These are phyloP conservation scores for Haliaeetus leucogaster DNA, from an alignment of 2,113 vertebrate genomes.

Conservation along the genomic window DNA sequence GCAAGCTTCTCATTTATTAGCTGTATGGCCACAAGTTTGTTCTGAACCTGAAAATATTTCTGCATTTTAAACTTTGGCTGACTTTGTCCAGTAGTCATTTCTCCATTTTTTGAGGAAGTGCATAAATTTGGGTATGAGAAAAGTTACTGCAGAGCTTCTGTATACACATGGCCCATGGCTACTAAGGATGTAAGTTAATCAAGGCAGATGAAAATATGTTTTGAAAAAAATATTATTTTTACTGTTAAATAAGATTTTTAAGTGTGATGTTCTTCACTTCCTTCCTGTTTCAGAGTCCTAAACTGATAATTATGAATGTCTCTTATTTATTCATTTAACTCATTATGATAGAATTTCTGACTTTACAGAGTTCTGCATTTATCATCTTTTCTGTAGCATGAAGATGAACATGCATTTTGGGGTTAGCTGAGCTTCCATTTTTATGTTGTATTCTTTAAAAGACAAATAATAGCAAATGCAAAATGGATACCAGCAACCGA, in stretches of 20 bases:
- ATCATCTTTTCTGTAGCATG: background rate
- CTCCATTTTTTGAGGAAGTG: constrained; percentile 4
- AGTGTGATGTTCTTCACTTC: background rate
- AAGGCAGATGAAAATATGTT: background rate
- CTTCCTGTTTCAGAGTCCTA: background rate
- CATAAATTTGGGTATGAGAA: background rate
- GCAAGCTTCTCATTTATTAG: constrained; percentile 32
- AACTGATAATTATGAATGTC: background rate
- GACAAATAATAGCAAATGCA: background rate
- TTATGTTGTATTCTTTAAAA: background rate
- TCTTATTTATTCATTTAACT: background rate
- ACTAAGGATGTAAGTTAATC: background rate
- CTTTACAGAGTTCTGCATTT: background rate
- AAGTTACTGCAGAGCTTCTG: background rate
- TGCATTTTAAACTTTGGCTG: constrained; percentile 26
- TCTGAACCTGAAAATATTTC: constrained; percentile 26
- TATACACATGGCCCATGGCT: background rate
- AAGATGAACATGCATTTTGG: background rate
- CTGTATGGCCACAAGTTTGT: background rate
- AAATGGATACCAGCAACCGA: background rate
- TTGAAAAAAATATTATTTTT: background rate
- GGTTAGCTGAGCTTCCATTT: background rate
- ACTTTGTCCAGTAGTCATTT: background rate
- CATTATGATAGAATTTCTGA: background rate
- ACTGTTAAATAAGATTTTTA: background rate